phyloP scores from a whole-genome alignment of 2,888 invertebrate genomes.

The Cephus nigrinus region DNA sequence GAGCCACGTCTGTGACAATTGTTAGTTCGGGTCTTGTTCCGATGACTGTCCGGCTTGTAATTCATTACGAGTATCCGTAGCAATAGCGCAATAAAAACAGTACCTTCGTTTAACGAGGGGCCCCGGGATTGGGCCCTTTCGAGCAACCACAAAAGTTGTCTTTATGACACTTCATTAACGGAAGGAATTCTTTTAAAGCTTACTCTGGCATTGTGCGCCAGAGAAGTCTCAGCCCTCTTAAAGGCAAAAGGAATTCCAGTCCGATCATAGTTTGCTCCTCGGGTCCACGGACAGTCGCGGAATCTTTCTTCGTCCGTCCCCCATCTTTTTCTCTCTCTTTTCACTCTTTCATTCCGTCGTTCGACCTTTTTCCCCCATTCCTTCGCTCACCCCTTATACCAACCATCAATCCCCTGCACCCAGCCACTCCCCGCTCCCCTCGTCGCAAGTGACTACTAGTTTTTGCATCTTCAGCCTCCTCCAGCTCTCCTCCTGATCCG shows the following conservation, averaged over 20 bases:
- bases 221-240: constrained; percentile 45
- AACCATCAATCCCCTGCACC: constrained; percentile 9
- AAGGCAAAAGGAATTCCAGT: constrained; percentile 59
- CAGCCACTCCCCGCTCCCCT: constrained; percentile 15
- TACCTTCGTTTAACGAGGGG: constrained; percentile 37
- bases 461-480: constrained; percentile 27
- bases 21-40: background rate
- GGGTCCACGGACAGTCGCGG: constrained; percentile 44
- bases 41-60: constrained; percentile 40
- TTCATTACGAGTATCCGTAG: constrained; percentile 51
- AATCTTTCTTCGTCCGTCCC: constrained; percentile 37
- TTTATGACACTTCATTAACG: constrained; percentile 59
- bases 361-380: constrained; percentile 7
- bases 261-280: constrained; percentile 60
- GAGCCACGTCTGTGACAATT: background rate
- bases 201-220: constrained; percentile 31
- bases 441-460: constrained; percentile 24
- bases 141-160: constrained; percentile 59
- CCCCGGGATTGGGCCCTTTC: background rate
- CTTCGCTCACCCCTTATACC: constrained; percentile 4
- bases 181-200: constrained; percentile 56
- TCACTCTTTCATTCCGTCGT: background rate
- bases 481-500: constrained; percentile 3
- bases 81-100: constrained; percentile 48
- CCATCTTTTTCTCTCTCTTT: constrained; percentile 16